Conservation (phyloP, 2,888 invertebrate genomes). For the Rhagophthalmus giganteus region DNA sequence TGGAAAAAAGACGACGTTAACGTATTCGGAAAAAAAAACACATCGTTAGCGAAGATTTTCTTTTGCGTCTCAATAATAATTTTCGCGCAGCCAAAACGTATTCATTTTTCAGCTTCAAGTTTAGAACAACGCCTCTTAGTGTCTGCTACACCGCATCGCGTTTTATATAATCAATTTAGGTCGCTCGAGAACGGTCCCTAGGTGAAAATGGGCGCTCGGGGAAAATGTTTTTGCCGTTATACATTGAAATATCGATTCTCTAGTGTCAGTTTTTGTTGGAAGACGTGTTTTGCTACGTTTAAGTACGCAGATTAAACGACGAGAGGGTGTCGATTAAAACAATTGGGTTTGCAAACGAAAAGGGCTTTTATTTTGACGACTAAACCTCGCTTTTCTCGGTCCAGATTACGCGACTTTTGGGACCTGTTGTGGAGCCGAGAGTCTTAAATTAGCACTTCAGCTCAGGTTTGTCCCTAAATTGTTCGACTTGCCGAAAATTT, state of each 20-base stretch:
- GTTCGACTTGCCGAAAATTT: too few species aligned
- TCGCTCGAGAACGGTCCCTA: conserved; percentile 6
- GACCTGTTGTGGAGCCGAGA: neutral
- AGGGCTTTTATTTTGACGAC: neutral
- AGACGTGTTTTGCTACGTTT: conserved; percentile 5
- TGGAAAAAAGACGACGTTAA: neutral
- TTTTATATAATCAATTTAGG: conserved; percentile 11
- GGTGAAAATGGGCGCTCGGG: conserved; percentile 9
- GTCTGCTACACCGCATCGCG: neutral
- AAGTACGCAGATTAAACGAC: neutral
- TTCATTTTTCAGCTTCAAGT: neutral
- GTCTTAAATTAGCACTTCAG: neutral
- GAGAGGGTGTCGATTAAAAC: neutral
- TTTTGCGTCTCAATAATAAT: too few species aligned
- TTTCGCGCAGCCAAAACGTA: neutral
- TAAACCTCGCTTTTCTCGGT: neutral
- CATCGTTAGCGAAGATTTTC: too few species aligned
- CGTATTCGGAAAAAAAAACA: too few species aligned
- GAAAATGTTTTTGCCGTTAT: conserved; percentile 11
- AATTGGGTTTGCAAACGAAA: neutral
- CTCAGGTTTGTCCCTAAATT: too few species aligned
- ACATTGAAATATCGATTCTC: conserved; percentile 12
- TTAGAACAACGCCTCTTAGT: neutral
- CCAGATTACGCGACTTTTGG: too few species aligned
- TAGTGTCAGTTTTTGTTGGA: conserved; percentile 11